Evolutionary conservation across 1,140 invertebrate species (phyloP).

Genomic region (Periplaneta americana): DNA sequence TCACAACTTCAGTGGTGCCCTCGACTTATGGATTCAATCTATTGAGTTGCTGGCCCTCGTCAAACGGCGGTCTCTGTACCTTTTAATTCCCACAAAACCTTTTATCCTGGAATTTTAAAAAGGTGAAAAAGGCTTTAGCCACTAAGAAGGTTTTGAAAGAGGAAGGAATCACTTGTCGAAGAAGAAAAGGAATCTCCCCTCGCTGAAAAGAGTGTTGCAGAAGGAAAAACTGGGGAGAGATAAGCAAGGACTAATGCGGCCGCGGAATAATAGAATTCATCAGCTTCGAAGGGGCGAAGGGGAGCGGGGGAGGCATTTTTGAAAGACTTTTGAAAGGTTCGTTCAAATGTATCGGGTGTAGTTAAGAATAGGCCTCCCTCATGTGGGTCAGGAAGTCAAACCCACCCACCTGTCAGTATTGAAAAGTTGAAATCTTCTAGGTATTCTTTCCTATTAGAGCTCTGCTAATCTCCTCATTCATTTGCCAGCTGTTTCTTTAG

Average conservation of each 20-base stretch:
- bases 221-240: background rate
- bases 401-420: background rate
- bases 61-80: background rate
- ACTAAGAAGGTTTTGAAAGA: background rate
- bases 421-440: background rate
- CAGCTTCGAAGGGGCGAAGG: background rate
- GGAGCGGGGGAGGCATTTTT: background rate
- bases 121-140: background rate
- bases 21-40: background rate
- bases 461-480: background rate
- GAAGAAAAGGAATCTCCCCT: background rate
- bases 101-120: background rate
- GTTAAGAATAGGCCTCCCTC: background rate
- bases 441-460: background rate
- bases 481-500: background rate
- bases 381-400: background rate
- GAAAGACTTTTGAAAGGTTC: background rate
- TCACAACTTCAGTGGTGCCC: background rate
- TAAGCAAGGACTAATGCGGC: background rate
- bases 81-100: background rate
- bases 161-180: background rate
- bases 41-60: background rate
- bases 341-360: background rate
- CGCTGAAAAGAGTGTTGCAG: no score
- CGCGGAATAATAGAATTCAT: background rate